phyloP scores from a whole-genome alignment of 2,888 invertebrate species.

The Rhamnusium bicolor region DNA sequence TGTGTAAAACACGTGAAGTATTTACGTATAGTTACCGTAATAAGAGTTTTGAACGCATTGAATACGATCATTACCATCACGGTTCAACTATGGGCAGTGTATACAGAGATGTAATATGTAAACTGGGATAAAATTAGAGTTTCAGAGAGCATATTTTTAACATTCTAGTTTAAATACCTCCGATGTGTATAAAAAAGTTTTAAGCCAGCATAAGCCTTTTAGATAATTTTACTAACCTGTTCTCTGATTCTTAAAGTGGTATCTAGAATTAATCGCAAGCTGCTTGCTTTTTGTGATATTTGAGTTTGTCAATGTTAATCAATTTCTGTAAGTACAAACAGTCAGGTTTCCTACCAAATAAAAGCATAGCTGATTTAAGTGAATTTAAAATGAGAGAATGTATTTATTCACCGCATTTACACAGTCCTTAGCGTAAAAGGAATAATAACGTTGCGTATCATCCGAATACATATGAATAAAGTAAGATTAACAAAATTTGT shows the following conservation, averaged over 20 bases:
- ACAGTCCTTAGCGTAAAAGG: no score
- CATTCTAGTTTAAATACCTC: not conserved
- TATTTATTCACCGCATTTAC: not conserved
- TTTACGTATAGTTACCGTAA: no score
- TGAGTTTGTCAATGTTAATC: not conserved
- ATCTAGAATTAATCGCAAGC: not conserved
- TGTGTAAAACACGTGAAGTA: no score
- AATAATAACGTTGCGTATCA: not conserved
- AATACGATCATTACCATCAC: not conserved
- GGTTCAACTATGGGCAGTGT: no score
- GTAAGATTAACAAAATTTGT: not conserved
- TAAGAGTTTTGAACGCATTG: constrained; percentile 14
- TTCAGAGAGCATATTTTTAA: constrained; percentile 6
- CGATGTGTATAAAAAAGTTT: not conserved
- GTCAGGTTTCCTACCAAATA: not conserved
- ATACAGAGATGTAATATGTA: no score
- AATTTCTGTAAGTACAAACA: not conserved
- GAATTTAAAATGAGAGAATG: not conserved
- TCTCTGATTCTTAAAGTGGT: not conserved
- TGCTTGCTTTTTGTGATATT: not conserved
- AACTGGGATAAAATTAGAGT: no score
- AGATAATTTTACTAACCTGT: constrained; percentile 1
- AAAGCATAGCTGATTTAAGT: not conserved
- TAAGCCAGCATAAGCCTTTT: constrained; percentile 1
- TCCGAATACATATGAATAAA: not conserved